Evolutionary conservation across 1,140 invertebrate species (phyloP), one percentile per base, ranked within the genome.

Genomic region (Drosophila chauvacae): DNA sequence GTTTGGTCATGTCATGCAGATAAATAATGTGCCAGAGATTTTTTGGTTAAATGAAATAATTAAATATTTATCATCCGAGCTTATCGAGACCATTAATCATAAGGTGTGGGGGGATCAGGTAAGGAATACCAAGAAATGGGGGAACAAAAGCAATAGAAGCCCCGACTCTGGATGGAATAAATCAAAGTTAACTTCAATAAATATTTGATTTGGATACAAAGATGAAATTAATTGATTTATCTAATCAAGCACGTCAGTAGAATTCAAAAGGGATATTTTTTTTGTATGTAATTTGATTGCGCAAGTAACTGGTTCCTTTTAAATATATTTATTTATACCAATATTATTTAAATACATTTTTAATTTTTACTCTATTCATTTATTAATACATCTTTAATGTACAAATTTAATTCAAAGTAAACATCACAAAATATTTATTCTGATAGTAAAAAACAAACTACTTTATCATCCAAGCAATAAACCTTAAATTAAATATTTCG

Each of bases 1-100:
- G 69, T 72, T 72, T 72, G 69, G 69, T 59, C 69, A 72, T 72
- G 69, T 72, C 69, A 72, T 72, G 50, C 69, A 71, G 69, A 72
- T 72, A 72, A 72, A 72, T 71, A 72, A 72, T 72, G 44, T 72
- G 44, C 18, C 66, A 23, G 14, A 39, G 57, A 60, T 56, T 30
- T 71, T 37, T 69, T 72, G 69, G 57, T 20, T 48, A 63, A 74
- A 74, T 74, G 42, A 75, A 77, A 69, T 69, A 77, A 69, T 77
- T 77, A 77, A 61, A 61, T 77, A 68, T 74, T 74, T 74, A 73
- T 74, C 57, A 55, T 47, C 23, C 13, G 14, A n/a, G 71, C 71
- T 74, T 74, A 74, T 74, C 71, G 69, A 61, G 28, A 55, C 48
- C 73, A 76, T 76, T 66, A 76, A 76, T 76, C 73, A 76, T 45